Base-by-base conservation (phyloP, 2,797 vertebrate species). In the Arrhamphus sclerolepis region DNA sequence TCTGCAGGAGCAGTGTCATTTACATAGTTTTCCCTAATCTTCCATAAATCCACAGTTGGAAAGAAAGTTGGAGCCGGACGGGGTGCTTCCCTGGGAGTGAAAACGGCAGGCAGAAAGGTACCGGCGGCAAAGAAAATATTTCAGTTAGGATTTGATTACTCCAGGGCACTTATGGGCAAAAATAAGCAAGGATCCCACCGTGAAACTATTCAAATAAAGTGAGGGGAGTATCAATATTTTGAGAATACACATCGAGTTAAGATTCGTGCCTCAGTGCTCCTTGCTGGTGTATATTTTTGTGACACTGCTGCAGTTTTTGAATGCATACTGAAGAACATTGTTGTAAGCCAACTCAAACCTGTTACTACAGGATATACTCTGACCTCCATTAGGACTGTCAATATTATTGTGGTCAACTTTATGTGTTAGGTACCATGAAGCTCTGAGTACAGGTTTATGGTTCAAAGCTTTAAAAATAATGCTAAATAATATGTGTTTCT, bases 1-100 rank as follows among this genome's bases (percentile, higher is more conserved):
- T 82, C 72, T 14, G 66, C 81, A 66, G 66, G 61, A 77, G 76
- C 61, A 82, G 74, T 77, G 82, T 86, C 81, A 89, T 91, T 91
- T 87, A 74, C 85, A 89, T 89, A 88, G 77, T 85, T 89, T 87
- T 85, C 72, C 79, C 73, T 89, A 90, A 91, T 89, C 87, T 88
- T 86, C 68, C 58, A 8, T 72, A 85, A 89, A 86, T 80, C 75
- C 81, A 63, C 52, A 17, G 57, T 83, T 86, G 77, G 58, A 64
- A 66, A 66, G 70, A 61, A 66, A 81, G 70, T 50, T 51, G 1
- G 31, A 51, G 56, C 46, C 55, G 75, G 68, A 76, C 11, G 38
- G 74, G 71, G 80, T 39, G 50, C 62, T 72, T 84, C 79, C 61
- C 66, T 57, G 70, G 53, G 77, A 85, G 73, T 55, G 64, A 77